Evolutionary conservation across 2,888 invertebrate species (phyloP), one percentile per base, ranked within the genome.

Genomic region (Ectropis crepuscularia): DNA sequence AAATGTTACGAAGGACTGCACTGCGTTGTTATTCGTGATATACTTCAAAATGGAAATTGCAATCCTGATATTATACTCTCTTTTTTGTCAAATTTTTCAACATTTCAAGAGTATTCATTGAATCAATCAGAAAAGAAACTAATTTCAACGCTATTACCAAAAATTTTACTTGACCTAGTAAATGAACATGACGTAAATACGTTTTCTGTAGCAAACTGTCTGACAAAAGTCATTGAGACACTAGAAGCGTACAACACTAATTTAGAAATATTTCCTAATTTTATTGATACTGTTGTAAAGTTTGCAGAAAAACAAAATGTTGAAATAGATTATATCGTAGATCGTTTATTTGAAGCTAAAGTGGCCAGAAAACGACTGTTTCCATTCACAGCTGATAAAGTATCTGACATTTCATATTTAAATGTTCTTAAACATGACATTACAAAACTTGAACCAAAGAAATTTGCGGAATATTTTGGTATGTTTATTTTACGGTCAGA

Each of bases 1-100:
- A 61, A 76, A 0, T 90, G 87, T 61, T 46, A 37, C 0, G 89
- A 90, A 71, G 88, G 88, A 1, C 67, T 90, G 10, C 89, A 90
- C 51, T 82, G 84, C 0, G 83, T 82, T 2, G 72, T 90, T 4
- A 68, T 89, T 45, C 80, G 87, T 2, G 71, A 80, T 10, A 63
- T 90, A 12, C 51, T 89, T 39, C 54, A 68, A 6, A 68, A 67
- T 10, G 70, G 72, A 5, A 53, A 72, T 4, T 73, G 74, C 12
- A 57, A 78, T 0, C n/a, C 59, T 2, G 42, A 53, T 5, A 55
- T 88, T 8, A 61, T 78, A 12, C 61, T 74, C 0, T 76, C 75
- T 6, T 89, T 80, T 68, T 39, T 85, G 0, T 61, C 72, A 0
- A 54, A 84, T 0, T 85, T 87, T 61, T 81, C 85, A 2, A 70